Base-by-base conservation (phyloP, 2,113 vertebrate species). In the Orthonyx spaldingii region DNA sequence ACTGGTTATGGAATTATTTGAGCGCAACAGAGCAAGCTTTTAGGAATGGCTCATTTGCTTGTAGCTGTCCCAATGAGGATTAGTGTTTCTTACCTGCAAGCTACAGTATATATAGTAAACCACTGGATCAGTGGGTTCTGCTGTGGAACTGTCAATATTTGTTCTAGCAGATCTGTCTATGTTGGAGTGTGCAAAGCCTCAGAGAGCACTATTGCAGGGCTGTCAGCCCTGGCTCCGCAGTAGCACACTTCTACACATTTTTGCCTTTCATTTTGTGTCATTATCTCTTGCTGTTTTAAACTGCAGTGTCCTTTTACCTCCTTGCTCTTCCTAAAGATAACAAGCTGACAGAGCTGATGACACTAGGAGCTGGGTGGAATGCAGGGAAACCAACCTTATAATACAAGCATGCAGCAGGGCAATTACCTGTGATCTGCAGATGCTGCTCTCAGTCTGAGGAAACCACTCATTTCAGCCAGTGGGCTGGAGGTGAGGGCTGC, bases 41-140 rank as follows among this genome's bases (percentile, higher is more conserved):
- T 95, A 95, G 93, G 68, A 82, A 94, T 69, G 94, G 90, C 77
- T 97, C 94, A 95, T 97, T 96, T 97, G 76, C 68, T 94, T 80
- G 86, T 90, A 87, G 95, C 94, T 92, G 84, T 94, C 87, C 95
- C 63, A 0, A 7, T 87, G 96, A 89, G 94, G 91, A 94, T 96
- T 94, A 96, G 90, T 64, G 56, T 91, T 97, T 94, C 86, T 94
- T 90, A 88, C 94, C 91, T 95, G 80, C 84, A 72, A 95, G 94
- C 90, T 94, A 57, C 55, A 72, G 74, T 76, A 87, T 82, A 63
- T 95, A 87, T 52, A 96, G 93, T 94, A 92, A 97, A 91, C 87
- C 80, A 80, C 70, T 93, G 81, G 93, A 94, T 97, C 88, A 79
- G 93, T 94, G 93, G 92, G 53, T 90, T 96, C 91, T 94, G 87